Base-by-base conservation (phyloP, 2,113 vertebrate species). In the Beaufortia kweichowensis region DNA sequence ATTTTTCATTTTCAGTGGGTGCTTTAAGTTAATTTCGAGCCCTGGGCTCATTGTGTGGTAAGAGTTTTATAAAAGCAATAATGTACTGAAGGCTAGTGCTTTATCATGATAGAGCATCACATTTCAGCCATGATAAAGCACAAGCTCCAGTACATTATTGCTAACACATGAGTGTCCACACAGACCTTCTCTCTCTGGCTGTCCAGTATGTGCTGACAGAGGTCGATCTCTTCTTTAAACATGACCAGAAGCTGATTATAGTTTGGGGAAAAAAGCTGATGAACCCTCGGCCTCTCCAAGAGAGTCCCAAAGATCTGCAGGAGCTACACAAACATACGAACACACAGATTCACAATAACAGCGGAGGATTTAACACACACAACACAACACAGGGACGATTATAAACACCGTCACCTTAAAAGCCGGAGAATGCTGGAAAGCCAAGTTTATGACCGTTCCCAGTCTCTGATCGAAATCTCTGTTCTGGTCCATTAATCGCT, bases 391-490 rank as follows among this genome's bases (percentile, higher is more conserved):
- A 3, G n/a, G n/a, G 2, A 53, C 48, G 2, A 53, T 53, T 67
- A 39, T 46, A 59, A 21, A 35, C 26, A 28, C 28, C 8, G 59
- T 83, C 88, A 92, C 91, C 90, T 90, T 92, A 84, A 91, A 94
- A 83, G 83, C 88, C 83, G 89, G 91, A 60, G 91, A 92, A 78
- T 93, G 87, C 65, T 92, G 88, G 87, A 95, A 95, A 67, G 89
- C 86, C 83, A 91, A 79, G 86, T 94, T 94, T 83, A 94, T 87
- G 78, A 94, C 87, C 28, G 92, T 92, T 80, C 88, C 90, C 72
- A 94, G 85, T 23, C 91, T 90, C 77, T 91, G 90, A 87, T 93
- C 92, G 82, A 92, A 93, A 82, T 92, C 89, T 85, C 81, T 91
- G 82, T 90, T 91, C 84, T 93, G 90, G 75, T 92, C 90, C 86